A percentile compares a stretch with the other conserved stretches of the same genome.
Evolutionary conservation across 2,888 invertebrate species (phyloP).

Genomic region (Drosophila atripex): DNA sequence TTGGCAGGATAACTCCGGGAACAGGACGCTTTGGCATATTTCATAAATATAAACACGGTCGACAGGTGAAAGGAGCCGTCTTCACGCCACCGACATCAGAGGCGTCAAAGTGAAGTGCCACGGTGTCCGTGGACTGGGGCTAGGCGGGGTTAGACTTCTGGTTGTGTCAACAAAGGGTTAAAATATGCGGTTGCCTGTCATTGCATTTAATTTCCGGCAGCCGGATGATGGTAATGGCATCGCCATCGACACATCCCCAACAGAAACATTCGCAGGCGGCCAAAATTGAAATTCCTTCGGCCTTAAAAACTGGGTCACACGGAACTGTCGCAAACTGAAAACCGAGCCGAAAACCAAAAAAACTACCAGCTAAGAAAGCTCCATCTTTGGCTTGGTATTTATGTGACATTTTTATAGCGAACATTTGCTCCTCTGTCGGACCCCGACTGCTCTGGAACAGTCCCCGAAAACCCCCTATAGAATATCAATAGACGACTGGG

Average conservation of each 20-base stretch:
- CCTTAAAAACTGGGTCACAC: slow-evolving; percentile 46
- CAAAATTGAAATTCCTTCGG: slow-evolving; percentile 69
- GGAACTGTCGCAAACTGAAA: slow-evolving; percentile 38
- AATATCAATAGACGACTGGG: slow-evolving; percentile 37
- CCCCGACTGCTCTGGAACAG: slow-evolving; percentile 29
- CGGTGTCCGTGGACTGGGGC: neutral
- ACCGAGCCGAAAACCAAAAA: slow-evolving; percentile 35
- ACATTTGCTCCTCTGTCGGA: slow-evolving; percentile 45
- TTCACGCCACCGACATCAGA: slow-evolving; percentile 44
- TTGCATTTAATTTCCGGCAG: slow-evolving; percentile 73
- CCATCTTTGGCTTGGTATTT: slow-evolving; percentile 73
- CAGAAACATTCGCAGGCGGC: slow-evolving; percentile 46
- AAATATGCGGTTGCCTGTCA: slow-evolving; percentile 61
- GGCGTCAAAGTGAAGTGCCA: slow-evolving; percentile 43
- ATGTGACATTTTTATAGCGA: slow-evolving; percentile 75
- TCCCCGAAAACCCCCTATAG: slow-evolving; percentile 26
- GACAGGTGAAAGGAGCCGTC: slow-evolving; percentile 60
- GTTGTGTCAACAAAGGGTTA: slow-evolving; percentile 67
- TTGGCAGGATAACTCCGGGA: slow-evolving; percentile 23
- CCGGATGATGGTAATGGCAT: slow-evolving; percentile 56
- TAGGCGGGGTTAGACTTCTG: slow-evolving; percentile 15
- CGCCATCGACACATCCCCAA: slow-evolving; percentile 35
- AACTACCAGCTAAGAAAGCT: slow-evolving; percentile 28
- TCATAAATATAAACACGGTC: slow-evolving; percentile 63
- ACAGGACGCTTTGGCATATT: slow-evolving; percentile 50